A percentile compares a stretch with the other conserved stretches of the same genome.
Conservation (phyloP, 1,140 invertebrate genomes). For the Xylocopa sonorina region DNA sequence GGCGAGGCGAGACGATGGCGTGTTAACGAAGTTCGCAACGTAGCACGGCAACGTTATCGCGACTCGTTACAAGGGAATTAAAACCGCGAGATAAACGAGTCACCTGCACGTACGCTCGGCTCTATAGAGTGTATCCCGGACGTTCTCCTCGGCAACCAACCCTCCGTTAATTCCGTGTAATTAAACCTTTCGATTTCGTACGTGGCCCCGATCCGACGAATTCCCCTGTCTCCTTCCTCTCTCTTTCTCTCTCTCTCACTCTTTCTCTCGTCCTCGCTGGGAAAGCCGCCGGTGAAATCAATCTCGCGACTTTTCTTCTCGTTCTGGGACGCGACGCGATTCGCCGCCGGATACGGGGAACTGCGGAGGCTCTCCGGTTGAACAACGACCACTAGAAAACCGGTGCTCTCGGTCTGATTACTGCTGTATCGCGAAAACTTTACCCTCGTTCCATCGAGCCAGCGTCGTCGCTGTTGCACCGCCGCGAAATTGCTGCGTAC, state of each 20-base stretch:
- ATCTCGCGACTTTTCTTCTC: conserved; percentile 5
- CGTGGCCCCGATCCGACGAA: conserved; percentile 4
- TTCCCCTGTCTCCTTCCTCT: not conserved
- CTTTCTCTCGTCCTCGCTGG: no score
- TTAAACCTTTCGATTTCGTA: conserved; percentile 30
- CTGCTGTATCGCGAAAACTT: conserved; percentile 17
- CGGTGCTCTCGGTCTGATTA: not conserved
- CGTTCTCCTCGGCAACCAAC: not conserved
- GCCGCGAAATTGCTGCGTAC: conserved; percentile 1
- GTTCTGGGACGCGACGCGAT: not conserved
- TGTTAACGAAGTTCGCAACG: conserved; percentile 50
- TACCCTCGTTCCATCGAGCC: not conserved
- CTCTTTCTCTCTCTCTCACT: no score
- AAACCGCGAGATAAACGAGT: conserved; percentile 53
- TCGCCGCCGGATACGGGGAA: not conserved
- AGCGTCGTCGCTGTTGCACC: not conserved
- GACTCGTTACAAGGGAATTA: conserved; percentile 50
- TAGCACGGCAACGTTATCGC: conserved; percentile 42
- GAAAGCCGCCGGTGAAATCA: not conserved
- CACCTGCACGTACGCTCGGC: conserved; percentile 21
- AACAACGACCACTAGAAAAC: conserved; percentile 6
- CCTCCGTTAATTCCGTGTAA: not conserved
- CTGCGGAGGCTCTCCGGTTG: no score
- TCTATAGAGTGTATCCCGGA: conserved; percentile 5
- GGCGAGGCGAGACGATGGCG: conserved; percentile 43